phyloP scores from a whole-genome alignment of 1,140 invertebrate genomes.

The Bombus superbus region DNA sequence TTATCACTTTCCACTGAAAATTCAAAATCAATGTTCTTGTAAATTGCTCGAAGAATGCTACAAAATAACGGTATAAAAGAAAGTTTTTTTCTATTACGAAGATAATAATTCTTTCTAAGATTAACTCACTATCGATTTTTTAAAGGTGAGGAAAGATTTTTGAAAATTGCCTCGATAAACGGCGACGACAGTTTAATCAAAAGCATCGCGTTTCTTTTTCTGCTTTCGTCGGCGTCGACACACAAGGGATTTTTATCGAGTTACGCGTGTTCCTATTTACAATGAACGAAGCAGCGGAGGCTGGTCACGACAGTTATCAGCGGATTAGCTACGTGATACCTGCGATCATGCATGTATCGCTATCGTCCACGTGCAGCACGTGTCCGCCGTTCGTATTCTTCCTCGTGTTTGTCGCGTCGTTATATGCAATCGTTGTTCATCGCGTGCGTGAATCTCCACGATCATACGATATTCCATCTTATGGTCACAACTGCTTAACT shows the following conservation, averaged over 20 bases:
- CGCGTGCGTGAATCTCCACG: background rate
- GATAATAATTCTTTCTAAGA: no score
- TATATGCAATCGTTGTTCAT: conserved; percentile 20
- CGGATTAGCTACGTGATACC: conserved; percentile 42
- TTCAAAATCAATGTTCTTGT: no score
- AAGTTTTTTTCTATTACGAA: no score
- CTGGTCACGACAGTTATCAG: conserved; percentile 29
- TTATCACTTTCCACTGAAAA: no score
- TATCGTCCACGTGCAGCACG: conserved; percentile 59
- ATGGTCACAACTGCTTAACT: no score
- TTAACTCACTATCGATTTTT: background rate
- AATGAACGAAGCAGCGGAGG: background rate
- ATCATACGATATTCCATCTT: background rate
- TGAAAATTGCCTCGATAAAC: background rate
- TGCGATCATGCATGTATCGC: conserved; percentile 59
- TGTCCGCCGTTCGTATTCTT: conserved; percentile 37
- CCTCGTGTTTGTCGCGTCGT: background rate
- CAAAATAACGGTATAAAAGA: no score
- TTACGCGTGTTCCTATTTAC: conserved; percentile 10
- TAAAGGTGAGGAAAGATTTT: background rate
- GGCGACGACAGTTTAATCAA: background rate
- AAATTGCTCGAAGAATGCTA: no score
- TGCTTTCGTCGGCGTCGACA: no score
- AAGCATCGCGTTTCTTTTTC: background rate
- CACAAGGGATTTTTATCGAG: background rate